phyloP scores from a whole-genome alignment of 2,113 vertebrate species.

The Phrynocephalus versicolor region DNA sequence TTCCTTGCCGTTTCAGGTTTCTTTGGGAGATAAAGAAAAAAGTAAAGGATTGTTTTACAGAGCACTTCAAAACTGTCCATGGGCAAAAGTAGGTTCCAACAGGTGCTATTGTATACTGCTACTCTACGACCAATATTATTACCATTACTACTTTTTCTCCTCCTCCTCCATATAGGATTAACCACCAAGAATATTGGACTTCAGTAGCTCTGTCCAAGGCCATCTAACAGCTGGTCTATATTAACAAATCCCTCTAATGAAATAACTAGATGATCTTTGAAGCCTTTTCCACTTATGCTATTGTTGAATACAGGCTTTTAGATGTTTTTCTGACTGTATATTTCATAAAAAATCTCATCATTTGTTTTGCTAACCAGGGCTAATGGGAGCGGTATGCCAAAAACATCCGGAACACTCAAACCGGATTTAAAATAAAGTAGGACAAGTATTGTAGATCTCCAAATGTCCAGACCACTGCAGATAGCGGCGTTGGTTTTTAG shows the following conservation, averaged over 20 bases:
- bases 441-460: too few relatives aligned
- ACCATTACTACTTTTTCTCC: too few relatives aligned
- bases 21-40: constrained; percentile 84
- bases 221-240: too few relatives aligned
- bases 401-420: neutral
- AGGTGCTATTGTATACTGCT: neutral
- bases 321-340: neutral
- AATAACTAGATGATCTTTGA: neutral
- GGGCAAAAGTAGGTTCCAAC: constrained; percentile 87
- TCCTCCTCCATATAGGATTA: too few relatives aligned
- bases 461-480: too few relatives aligned
- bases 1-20: constrained; percentile 74
- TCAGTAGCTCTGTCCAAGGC: too few relatives aligned
- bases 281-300: neutral
- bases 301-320: neutral
- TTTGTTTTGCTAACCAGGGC: neutral
- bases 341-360: neutral
- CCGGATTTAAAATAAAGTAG: too few relatives aligned
- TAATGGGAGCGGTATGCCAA: neutral
- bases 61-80: constrained; percentile 92
- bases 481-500: too few relatives aligned
- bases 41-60: constrained; percentile 92
- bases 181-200: too few relatives aligned
- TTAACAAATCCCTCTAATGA: neutral
- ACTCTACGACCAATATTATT: too few relatives aligned